Conservation (phyloP, 2,113 vertebrate genomes). For the Coptodon bakossiorum region DNA sequence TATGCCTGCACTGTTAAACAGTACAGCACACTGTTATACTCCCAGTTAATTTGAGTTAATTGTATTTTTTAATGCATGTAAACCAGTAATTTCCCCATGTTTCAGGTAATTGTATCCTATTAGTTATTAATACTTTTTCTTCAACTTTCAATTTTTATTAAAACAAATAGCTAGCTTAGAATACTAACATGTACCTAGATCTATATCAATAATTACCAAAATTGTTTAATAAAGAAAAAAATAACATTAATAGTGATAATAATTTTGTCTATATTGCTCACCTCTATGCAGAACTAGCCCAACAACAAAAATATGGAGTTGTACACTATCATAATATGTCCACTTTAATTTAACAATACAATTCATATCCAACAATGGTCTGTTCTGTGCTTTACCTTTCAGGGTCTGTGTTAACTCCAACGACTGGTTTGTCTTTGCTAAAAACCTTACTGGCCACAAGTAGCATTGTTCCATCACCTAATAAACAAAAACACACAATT, state of each 20-base stretch:
- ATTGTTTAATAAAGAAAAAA: background rate
- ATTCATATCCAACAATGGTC: background rate
- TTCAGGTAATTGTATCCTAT: background rate
- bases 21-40: background rate
- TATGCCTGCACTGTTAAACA: background rate
- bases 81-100: background rate
- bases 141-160: background rate
- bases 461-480: conserved; percentile 96
- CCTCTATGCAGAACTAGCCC: background rate
- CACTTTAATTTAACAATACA: background rate
- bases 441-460: conserved; percentile 95
- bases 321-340: background rate
- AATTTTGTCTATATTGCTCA: background rate
- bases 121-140: background rate
- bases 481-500: conserved; percentile 21
- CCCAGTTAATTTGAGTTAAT: background rate
- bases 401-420: conserved; percentile 96
- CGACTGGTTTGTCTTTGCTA: conserved; percentile 89
- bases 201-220: background rate
- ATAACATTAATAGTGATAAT: background rate
- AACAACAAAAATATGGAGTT: background rate
- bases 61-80: background rate
- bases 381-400: conserved; percentile 79
- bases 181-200: background rate
- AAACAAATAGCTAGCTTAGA: background rate